phyloP scores from a whole-genome alignment of 2,113 vertebrate species.

The Probosciger aterrimus region DNA sequence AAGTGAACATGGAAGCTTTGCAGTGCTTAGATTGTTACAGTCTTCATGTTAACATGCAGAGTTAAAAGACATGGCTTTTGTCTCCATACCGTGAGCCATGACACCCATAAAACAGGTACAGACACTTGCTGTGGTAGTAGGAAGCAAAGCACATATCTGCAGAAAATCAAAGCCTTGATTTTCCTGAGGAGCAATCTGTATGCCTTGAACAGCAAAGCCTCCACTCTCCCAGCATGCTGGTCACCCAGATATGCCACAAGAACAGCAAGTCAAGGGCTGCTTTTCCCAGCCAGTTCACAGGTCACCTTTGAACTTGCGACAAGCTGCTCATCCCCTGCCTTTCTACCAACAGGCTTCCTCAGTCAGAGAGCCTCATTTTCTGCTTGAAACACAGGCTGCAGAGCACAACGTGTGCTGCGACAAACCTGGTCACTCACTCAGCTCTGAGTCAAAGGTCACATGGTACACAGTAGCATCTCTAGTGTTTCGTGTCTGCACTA shows the following conservation, averaged over 20 bases:
- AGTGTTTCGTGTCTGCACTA: not conserved
- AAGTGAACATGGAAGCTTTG: not conserved
- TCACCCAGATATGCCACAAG: not conserved
- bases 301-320: not conserved
- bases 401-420: fast-evolving
- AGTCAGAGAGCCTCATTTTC: not conserved
- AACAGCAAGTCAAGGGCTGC: not conserved
- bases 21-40: not conserved
- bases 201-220: not conserved
- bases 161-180: not conserved
- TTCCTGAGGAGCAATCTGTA: not conserved
- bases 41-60: not conserved
- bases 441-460: not conserved
- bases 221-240: not conserved
- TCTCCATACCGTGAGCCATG: not conserved
- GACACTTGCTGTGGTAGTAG: not conserved
- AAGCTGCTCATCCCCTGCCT: not conserved
- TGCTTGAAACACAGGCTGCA: fast-evolving
- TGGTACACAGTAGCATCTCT: fast-evolving
- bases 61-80: not conserved
- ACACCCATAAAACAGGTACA: fast-evolving
- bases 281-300: not conserved
- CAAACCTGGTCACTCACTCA: not conserved
- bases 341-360: fast-evolving
- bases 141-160: not conserved